Evolutionary conservation across 2,888 invertebrate species (phyloP), one percentile per base, ranked within the genome.

Genomic region (Tachina lurida): DNA sequence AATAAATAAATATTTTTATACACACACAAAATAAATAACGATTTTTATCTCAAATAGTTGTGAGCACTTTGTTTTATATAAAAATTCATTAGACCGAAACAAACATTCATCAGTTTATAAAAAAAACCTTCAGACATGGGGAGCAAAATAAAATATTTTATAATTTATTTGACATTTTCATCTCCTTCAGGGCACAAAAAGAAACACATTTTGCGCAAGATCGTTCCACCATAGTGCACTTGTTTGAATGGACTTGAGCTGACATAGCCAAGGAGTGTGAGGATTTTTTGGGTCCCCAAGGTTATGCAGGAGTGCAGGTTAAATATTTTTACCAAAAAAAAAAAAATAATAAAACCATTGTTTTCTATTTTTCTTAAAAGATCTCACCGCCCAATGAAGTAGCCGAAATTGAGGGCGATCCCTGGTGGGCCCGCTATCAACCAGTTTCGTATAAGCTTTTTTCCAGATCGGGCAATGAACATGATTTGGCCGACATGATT

Each of bases 361-460:
- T 9, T 4, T 39, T 41, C 31, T 19, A 13, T 41, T 9, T 58
- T 45, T 22, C 45, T 43, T 12, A 0, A 3, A 56, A 89, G 88
- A 93, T 96, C n/a, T 96, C 96, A 0, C 96, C 96, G 8, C 94
- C 95, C 0, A 95, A 94, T 89, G 97, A 96, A 90, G 96, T 96
- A 89, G 90, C 95, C 56, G 92, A 94, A 0, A 92, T 95, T 78
- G 87, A 91, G 5, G 93, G 93, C 73, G 93, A 95, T 0, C 96
- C 97, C 0, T 97, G 97, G 97, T 97, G 95, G 95, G 97, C 97
- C 91, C 93, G 97, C 17, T 97, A 97, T 91, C 97, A 97, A 91
- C 96, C 97, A 0, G 95, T 97, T 60, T 96, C 97, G 22, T 97
- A 97, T 93, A 93, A 93, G 15, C 93, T 97, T 45, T 90, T 91